Evolutionary conservation across 2,888 invertebrate genomes (phyloP), one percentile per base, ranked within the genome.

Genomic region (Dichetophora obliterata): DNA sequence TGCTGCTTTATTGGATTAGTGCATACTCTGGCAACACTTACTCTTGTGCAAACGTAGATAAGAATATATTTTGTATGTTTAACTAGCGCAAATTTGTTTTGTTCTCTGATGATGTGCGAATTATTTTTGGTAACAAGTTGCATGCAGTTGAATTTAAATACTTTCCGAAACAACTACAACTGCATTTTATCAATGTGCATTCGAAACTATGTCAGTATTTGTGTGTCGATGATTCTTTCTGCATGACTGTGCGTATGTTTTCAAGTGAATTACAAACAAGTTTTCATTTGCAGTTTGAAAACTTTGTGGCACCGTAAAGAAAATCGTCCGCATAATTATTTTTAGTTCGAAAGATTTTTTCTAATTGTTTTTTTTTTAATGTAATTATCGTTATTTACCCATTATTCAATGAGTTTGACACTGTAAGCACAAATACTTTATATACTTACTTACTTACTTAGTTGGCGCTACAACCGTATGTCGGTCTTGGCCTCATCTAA

Each of bases 21-120:
- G 59, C 59, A 59, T n/a, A 73, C 63, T 63, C 50, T 73, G 63
- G 50, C 73, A 73, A 73, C 52, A 19, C 52, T 63, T 73, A 27
- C n/a, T n/a, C n/a, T 73, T 73, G 73, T 73, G 52, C 31, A 73
- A 73, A 73, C 65, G 6, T 19, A 50, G 73, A 73, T 73, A 73
- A 73, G 73, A 65, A 48, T 19, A 22, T 68, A 19, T 68, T 24
- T 69, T 66, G 65, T 37, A 34, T 37, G 34, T 57, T 71, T 24
- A 22, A 24, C 34, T 19, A 59, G 43, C 14, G 48, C 57, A 57
- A 57, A 71, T 59, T 59, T 69, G 48, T 57, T 71, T 54, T 34
- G 43, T 34, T 54, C 34, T 37, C 11, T 57, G 57, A 68, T 68
- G 75, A 66, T 66, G 75, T 66, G 75, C 75, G 66, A 75, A 75